Base-by-base conservation (phyloP, 2,888 invertebrate species). In the Rhagonycha fulva region DNA sequence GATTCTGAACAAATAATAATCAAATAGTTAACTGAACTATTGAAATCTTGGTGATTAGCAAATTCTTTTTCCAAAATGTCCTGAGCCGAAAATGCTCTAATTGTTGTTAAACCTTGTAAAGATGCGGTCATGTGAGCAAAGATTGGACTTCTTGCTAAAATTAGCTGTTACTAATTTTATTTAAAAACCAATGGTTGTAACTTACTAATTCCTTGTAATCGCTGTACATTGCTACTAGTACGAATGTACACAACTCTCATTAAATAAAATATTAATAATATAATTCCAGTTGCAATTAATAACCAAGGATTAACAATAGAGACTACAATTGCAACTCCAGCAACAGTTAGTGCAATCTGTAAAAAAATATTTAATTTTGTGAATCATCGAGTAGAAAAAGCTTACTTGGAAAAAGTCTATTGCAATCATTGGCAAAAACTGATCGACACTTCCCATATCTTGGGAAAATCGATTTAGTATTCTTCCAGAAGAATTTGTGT, bases 91-190 rank as follows among this genome's bases (percentile, higher is more conserved):
- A 96, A 97, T 0, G 98, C 96, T 72, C 98, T 91, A 67, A 99
- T 97, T 0, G 98, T 98, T 0, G 96, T 93, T 78, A 99, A 89
- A 0, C 98, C 98, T 86, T 95, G 94, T 5, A 99, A 89, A 0
- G 96, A 93, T 26, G 97, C 95, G 84, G 94, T 96, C 83, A 98
- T 89, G 85, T 98, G 98, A 3, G 62, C 66, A 69, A 76, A 95
- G 3, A 96, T 91, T 0, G 96, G 95, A 83, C 94, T 95, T 74
- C 94, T 91, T 73, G 93, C 95, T 95, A 86, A 32, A 84, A 85
- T 32, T 75, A 67, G 70, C 62, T n/a, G 12, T 76, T 61, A 68
- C 12, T 75, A 62, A 70, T 67, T 19, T 76, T 26, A 71, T 11
- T 28, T 12, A 12, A 32, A 14, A 63, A 32, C 47, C 14, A 66